phyloP scores from a whole-genome alignment of 2,888 invertebrate genomes.

The Alentia gelatinosa region DNA sequence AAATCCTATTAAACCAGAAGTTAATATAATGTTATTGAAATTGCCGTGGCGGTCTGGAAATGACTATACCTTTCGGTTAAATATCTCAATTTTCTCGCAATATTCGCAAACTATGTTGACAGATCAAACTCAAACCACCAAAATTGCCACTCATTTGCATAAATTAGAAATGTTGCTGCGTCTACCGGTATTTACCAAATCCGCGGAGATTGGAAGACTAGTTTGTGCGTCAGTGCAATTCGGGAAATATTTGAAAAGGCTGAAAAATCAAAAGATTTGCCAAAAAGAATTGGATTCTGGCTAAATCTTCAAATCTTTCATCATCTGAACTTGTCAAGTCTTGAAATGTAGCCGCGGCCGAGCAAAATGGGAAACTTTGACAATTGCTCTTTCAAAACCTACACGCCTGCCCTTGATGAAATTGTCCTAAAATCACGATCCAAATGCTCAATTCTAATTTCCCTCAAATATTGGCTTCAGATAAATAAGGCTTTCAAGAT shows the following conservation, averaged over 20 bases:
- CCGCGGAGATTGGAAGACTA: conserved; percentile 2
- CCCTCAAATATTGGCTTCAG: conserved; percentile 17
- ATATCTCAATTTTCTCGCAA: not conserved
- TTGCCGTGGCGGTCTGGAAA: not conserved
- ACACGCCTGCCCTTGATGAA: conserved; percentile 11
- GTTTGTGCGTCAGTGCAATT: not conserved
- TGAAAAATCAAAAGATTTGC: conserved; percentile 10
- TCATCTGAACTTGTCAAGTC: conserved; percentile 26
- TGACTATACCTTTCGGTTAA: not conserved
- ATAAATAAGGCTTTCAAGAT: conserved; percentile 44
- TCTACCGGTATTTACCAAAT: not conserved
- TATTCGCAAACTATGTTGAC: not conserved
- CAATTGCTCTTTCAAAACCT: conserved; percentile 26
- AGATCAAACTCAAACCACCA: not conserved
- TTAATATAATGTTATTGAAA: not conserved
- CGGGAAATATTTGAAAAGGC: conserved; percentile 11
- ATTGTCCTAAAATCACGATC: conserved; percentile 41
- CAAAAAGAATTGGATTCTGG: not conserved
- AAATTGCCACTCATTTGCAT: conserved; percentile 2
- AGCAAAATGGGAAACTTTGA: not conserved
- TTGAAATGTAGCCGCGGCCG: conserved; percentile 5
- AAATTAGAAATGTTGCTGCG: not conserved
- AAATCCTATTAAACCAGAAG: too few species aligned
- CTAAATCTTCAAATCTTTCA: conserved; percentile 26
- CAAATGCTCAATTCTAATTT: conserved; percentile 46